Evolutionary conservation across 53 echinoderm and acorn worm species (phyloP).

Genomic region (Henricia sp.): DNA sequence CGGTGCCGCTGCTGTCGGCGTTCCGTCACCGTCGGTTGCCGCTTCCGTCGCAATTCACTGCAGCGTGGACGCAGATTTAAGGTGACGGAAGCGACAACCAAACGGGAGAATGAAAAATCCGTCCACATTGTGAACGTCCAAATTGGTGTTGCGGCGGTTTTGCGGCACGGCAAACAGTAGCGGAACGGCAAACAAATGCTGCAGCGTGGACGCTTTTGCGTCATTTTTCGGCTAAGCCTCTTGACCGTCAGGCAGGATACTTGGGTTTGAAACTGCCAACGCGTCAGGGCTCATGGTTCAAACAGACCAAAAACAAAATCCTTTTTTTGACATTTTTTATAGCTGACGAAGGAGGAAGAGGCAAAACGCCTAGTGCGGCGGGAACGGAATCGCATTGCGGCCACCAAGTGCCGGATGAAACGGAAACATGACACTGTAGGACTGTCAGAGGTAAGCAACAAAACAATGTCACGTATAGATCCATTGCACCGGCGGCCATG

Average conservation of each 20-base stretch:
- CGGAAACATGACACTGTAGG: slow-evolving; percentile 51
- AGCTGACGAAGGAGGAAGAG: slow-evolving; percentile 89
- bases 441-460: slow-evolving; percentile 62
- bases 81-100: too few species aligned
- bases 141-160: background rate
- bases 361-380: slow-evolving; percentile 67
- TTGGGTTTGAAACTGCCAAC: background rate
- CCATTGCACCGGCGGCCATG: too few species aligned
- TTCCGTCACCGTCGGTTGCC: too few species aligned
- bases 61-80: too few species aligned
- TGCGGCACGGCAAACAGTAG: background rate
- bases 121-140: too few species aligned
- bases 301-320: background rate
- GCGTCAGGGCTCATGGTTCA: background rate
- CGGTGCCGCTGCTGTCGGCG: too few species aligned
- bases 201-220: too few species aligned
- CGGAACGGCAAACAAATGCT: background rate
- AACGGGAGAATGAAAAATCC: too few species aligned
- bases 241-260: too few species aligned
- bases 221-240: too few species aligned
- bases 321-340: background rate
- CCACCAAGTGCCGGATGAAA: slow-evolving; percentile 86
- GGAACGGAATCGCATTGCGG: slow-evolving; percentile 87
- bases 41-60: too few species aligned
- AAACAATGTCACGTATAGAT: too few species aligned